These are phyloP conservation scores for Drosophila fungiperda DNA, from an alignment of 2,888 invertebrate genomes.

Conservation along the genomic window DNA sequence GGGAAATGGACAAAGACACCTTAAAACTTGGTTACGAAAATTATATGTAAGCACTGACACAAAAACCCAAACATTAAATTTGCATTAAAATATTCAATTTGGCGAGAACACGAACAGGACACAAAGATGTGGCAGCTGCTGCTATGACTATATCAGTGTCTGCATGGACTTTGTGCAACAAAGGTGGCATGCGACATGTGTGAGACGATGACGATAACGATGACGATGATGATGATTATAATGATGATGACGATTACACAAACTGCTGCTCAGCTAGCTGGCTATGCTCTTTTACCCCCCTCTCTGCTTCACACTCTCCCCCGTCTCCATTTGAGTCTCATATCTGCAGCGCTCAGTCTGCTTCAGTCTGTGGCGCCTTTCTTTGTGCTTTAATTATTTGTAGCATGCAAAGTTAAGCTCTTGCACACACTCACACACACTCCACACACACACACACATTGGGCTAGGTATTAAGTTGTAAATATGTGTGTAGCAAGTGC, in stretches of 20 bases:
- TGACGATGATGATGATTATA: conserved; percentile 5
- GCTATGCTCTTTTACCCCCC: not conserved
- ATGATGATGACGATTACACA: conserved; percentile 9
- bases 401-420: conserved; percentile 73
- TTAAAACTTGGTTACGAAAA: conserved; percentile 48
- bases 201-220: conserved; percentile 53
- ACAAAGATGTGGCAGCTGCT: conserved; percentile 22
- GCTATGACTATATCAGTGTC: conserved; percentile 25
- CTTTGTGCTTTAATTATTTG: conserved; percentile 76
- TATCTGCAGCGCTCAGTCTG: conserved; percentile 1
- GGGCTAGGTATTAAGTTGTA: conserved; percentile 71
- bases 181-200: conserved; percentile 59
- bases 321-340: not conserved
- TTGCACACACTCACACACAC: conserved; percentile 27
- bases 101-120: conserved; percentile 23
- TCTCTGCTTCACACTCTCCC: not conserved
- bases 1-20: conserved; percentile 8
- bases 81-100: conserved; percentile 77
- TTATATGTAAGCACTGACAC: conserved; percentile 57
- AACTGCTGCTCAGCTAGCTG: conserved; percentile 67
- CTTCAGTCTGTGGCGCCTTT: conserved; percentile 47
- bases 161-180: conserved; percentile 41
- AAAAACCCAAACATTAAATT: conserved; percentile 66
- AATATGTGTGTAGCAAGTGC: conserved; percentile 59
- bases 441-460: conserved; percentile 35